Conservation (phyloP, 1,140 invertebrate genomes). For the Drosophila persimilis region DNA sequence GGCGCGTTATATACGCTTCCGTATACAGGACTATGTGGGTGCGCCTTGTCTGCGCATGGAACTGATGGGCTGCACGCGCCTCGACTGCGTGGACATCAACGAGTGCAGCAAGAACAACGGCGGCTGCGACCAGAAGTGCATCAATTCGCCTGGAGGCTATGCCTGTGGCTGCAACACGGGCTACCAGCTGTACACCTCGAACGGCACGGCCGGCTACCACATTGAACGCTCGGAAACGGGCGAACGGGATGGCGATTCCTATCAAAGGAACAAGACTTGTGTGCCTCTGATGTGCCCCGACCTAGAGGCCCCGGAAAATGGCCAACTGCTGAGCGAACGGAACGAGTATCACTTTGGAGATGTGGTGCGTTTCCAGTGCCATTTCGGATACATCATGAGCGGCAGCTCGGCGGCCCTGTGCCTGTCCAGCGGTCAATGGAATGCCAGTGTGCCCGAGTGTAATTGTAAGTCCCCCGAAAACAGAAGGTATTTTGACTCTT, state of each 20-base stretch:
- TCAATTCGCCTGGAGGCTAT: constrained; percentile 94
- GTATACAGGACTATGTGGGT: constrained; percentile 93
- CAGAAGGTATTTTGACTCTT: neutral
- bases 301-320: constrained; percentile 93
- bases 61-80: constrained; percentile 95
- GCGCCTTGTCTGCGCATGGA: constrained; percentile 95
- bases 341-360: constrained; percentile 95
- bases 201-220: constrained; percentile 95
- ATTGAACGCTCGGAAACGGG: constrained; percentile 94
- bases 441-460: constrained; percentile 95
- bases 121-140: constrained; percentile 96
- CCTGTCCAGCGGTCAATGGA: constrained; percentile 95
- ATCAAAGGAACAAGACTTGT: constrained; percentile 97
- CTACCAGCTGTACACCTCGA: constrained; percentile 93
- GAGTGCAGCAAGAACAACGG: constrained; percentile 95
- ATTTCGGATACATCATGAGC: constrained; percentile 96
- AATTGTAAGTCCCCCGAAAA: constrained; percentile 87
- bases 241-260: constrained; percentile 90
- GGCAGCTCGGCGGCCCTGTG: constrained; percentile 93
- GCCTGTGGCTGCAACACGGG: constrained; percentile 96
- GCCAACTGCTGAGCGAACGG: constrained; percentile 92
- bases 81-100: constrained; percentile 96
- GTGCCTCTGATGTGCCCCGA: constrained; percentile 95
- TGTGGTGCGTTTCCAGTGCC: constrained; percentile 95
- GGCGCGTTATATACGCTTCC: constrained; percentile 93